phyloP scores from a whole-genome alignment of 2,797 vertebrate species.

The Smutsia gigantea region DNA sequence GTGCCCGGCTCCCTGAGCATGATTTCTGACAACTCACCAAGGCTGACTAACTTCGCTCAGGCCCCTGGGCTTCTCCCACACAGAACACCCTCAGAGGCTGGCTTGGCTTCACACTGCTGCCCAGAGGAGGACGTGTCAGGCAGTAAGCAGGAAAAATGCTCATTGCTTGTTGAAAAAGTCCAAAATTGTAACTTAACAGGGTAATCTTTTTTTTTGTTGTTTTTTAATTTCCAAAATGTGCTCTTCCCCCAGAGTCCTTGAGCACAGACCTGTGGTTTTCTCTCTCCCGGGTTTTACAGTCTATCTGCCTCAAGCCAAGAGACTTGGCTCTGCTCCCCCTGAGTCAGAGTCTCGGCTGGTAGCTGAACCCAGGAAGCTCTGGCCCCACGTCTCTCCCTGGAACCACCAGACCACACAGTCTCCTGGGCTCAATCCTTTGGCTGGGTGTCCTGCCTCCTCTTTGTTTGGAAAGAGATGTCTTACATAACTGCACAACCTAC shows the following conservation, averaged over 20 bases:
- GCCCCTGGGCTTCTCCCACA: constrained; percentile 53
- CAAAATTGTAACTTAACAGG: constrained; percentile 59
- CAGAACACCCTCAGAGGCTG: constrained; percentile 44
- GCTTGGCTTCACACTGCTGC: constrained; percentile 40
- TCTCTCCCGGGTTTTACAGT: constrained; percentile 70
- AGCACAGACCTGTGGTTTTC: constrained; percentile 75
- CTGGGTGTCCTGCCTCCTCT: constrained; percentile 69
- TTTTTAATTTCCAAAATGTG: constrained; percentile 69
- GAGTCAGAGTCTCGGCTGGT: constrained; percentile 75
- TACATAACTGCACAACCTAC: constrained; percentile 76
- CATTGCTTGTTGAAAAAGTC: constrained; percentile 55
- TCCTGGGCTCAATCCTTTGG: constrained; percentile 72
- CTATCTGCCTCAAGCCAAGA: constrained; percentile 71
- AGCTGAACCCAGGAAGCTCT: constrained; percentile 74
- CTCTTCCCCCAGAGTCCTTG: constrained; percentile 55
- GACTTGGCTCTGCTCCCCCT: constrained; percentile 65
- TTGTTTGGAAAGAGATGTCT: constrained; percentile 78
- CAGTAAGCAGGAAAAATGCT: constrained; percentile 46
- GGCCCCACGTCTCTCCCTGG: constrained; percentile 63
- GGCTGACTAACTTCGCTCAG: constrained; percentile 47
- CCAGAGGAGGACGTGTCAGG: constrained; percentile 38
- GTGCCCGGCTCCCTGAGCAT: not conserved
- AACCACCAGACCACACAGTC: constrained; percentile 78
- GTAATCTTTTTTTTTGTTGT: not conserved
- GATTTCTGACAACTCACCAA: constrained; percentile 57